phyloP scores from a whole-genome alignment of 1,140 invertebrate genomes.

The Panagrolaimus sp. region DNA sequence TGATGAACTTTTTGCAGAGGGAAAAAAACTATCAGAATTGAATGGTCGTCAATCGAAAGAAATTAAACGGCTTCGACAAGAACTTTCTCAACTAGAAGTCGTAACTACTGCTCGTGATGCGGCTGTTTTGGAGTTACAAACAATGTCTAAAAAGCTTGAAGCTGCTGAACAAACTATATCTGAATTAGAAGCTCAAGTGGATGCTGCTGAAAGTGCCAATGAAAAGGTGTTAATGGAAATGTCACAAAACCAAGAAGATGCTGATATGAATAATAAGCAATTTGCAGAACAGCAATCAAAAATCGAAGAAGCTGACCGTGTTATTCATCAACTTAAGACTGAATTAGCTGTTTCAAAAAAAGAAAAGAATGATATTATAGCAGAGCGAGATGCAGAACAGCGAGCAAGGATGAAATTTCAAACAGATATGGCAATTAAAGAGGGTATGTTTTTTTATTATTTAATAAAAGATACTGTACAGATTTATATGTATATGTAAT shows the following conservation, averaged over 20 bases:
- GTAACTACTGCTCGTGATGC: not conserved
- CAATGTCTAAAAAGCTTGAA: slow-evolving; percentile 16
- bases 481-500: too few relatives aligned
- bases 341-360: not conserved
- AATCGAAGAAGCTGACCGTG: not conserved
- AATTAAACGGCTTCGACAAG: slow-evolving; percentile 16
- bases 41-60: slow-evolving; percentile 23
- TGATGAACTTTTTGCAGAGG: slow-evolving; percentile 20
- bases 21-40: slow-evolving; percentile 25
- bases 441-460: too few relatives aligned
- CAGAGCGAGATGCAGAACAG: slow-evolving; percentile 15
- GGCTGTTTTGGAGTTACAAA: slow-evolving; percentile 9
- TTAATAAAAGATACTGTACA: too few relatives aligned
- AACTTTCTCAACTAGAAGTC: slow-evolving; percentile 13
- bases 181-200: slow-evolving; percentile 10
- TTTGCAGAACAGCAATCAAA: not conserved
- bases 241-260: slow-evolving; percentile 7
- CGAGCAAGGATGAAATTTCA: not conserved
- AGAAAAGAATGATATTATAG: slow-evolving; percentile 17
- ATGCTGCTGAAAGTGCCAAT: slow-evolving; percentile 8
- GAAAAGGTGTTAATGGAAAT: slow-evolving; percentile 1
- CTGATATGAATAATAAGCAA: slow-evolving; percentile 1
- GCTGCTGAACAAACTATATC: slow-evolving; percentile 11
- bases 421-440: not conserved
- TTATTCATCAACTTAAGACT: slow-evolving; percentile 12